Evolutionary conservation across 2,797 vertebrate species (phyloP).

Genomic region (Eutrigla gurnardus): DNA sequence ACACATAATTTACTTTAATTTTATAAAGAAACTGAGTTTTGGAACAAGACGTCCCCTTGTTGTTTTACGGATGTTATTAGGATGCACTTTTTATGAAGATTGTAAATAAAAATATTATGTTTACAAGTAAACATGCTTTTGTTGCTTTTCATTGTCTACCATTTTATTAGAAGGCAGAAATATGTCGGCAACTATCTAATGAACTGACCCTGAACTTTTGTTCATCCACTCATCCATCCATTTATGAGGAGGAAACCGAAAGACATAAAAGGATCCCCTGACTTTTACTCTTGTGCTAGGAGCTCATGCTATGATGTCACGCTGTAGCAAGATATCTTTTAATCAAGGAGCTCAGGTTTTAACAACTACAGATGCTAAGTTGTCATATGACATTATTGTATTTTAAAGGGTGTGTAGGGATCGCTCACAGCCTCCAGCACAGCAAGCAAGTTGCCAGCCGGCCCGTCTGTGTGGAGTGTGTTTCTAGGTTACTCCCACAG

Average conservation of each 20-base stretch:
- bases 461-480: too few species aligned
- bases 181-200: too few species aligned
- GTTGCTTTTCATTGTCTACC: slow-evolving; percentile 15
- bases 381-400: not conserved
- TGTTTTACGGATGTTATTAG: not conserved
- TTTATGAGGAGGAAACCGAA: too few species aligned
- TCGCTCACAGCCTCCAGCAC: not conserved
- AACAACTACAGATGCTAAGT: not conserved
- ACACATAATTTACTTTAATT: slow-evolving; percentile 53
- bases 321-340: not conserved
- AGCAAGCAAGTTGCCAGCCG: too few species aligned
- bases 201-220: too few species aligned
- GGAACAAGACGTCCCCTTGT: not conserved
- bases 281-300: not conserved
- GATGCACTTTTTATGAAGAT: slow-evolving; percentile 27
- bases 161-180: not conserved
- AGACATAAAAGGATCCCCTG: too few species aligned
- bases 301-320: not conserved
- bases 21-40: slow-evolving; percentile 14
- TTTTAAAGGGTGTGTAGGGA: not conserved
- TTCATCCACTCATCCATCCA: too few species aligned
- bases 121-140: not conserved
- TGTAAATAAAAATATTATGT: slow-evolving; percentile 57
- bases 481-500: too few species aligned
- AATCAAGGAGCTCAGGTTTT: not conserved